Evolutionary conservation across 2,888 invertebrate genomes (phyloP).

Genomic region (Nemotelus nigrinus): DNA sequence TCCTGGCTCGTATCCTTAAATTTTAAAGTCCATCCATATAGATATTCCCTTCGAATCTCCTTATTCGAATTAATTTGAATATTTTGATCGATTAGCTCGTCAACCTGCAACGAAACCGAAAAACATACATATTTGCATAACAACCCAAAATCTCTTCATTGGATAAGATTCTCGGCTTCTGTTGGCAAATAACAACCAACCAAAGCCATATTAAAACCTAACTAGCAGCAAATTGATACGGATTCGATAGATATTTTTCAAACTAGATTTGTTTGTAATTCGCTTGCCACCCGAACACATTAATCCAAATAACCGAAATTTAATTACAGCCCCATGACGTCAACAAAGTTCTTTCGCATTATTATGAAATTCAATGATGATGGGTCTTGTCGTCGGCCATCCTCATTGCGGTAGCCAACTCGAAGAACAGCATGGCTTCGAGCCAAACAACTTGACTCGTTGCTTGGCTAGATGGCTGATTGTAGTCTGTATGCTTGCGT

Average conservation of each 20-base stretch:
- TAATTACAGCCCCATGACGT: slow-evolving; percentile 15
- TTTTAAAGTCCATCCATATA: slow-evolving; percentile 85
- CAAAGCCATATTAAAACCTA: not conserved
- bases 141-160: too few species aligned
- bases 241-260: not conserved
- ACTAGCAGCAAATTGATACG: not conserved
- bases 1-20: slow-evolving; percentile 87
- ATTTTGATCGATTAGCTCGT: slow-evolving; percentile 83
- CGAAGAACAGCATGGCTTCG: not conserved
- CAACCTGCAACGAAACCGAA: slow-evolving; percentile 67
- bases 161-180: not conserved
- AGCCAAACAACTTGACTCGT: too few species aligned
- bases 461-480: too few species aligned
- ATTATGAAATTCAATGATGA: not conserved
- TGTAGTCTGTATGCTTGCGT: not conserved
- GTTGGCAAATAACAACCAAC: not conserved
- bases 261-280: not conserved
- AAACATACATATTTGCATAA: not conserved
- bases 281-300: too few species aligned
- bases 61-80: slow-evolving; percentile 92
- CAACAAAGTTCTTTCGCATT: slow-evolving; percentile 5
- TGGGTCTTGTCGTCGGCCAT: too few species aligned
- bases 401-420: not conserved
- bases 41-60: slow-evolving; percentile 85
- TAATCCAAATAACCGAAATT: slow-evolving; percentile 3